A percentile compares a stretch with the other conserved stretches of the same genome.
These are phyloP conservation scores for Sciurus carolinensis DNA, from an alignment of 2,797 vertebrate genomes.

Conservation along the genomic window DNA sequence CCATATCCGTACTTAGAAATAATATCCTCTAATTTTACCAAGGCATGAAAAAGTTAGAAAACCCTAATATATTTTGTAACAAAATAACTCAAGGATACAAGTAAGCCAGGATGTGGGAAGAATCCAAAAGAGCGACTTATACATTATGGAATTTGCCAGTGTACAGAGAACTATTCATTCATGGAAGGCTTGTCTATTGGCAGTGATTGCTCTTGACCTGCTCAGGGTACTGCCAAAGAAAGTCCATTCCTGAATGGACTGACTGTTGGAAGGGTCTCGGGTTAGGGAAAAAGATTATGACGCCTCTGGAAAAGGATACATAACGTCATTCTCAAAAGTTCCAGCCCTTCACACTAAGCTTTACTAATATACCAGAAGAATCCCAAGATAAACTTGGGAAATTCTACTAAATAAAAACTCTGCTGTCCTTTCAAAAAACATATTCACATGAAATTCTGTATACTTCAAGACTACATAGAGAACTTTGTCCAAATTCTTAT, in stretches of 20 bases:
- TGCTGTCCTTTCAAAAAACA: not conserved
- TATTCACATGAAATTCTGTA: not conserved
- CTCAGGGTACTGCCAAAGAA: not conserved
- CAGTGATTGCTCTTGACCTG: not conserved
- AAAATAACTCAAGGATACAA: constrained; percentile 34
- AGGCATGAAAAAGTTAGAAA: not conserved
- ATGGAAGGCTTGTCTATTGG: not conserved
- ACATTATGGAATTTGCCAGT: not conserved
- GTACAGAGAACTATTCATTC: not conserved
- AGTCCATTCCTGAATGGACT: not conserved
- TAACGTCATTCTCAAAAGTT: not conserved
- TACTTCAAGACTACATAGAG: not conserved
- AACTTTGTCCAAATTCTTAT: constrained; percentile 55
- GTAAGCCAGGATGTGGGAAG: not conserved
- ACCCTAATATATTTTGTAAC: not conserved
- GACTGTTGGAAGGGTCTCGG: not conserved
- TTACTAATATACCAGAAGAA: not conserved
- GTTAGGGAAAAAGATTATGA: not conserved
- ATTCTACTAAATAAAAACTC: constrained; percentile 20
- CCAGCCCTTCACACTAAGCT: not conserved
- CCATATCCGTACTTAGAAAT: constrained; percentile 35
- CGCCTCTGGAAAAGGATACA: not conserved
- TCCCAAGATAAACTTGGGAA: constrained; percentile 42
- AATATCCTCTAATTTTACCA: not conserved
- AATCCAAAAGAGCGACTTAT: not conserved